A percentile compares a stretch with the other conserved stretches of the same genome.
These are phyloP conservation scores for Dolichoris vasculosae DNA, from an alignment of 1,140 invertebrate genomes.

Conservation along the genomic window DNA sequence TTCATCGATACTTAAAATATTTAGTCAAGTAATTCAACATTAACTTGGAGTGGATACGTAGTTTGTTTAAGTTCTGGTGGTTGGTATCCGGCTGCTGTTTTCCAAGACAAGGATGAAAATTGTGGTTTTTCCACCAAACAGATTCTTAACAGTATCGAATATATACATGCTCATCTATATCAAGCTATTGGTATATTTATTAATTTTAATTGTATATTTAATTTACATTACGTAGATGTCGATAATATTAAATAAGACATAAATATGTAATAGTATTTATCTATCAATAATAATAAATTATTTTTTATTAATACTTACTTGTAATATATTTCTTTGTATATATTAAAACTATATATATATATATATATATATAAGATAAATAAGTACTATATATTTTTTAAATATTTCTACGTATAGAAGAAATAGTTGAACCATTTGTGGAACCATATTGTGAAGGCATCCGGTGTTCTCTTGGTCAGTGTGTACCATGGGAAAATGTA, in stretches of 20 bases:
- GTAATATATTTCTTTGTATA: no score
- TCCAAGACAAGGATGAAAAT: slow-evolving; percentile 72
- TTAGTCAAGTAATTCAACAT: slow-evolving; percentile 54
- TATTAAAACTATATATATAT: no score
- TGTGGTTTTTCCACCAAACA: slow-evolving; percentile 73
- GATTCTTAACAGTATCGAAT: slow-evolving; percentile 73
- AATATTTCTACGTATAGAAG: slow-evolving; percentile 30
- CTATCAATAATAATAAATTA: no score
- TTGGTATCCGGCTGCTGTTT: slow-evolving; percentile 79
- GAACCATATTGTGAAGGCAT: slow-evolving; percentile 75
- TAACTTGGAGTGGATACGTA: slow-evolving; percentile 77
- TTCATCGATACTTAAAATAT: neutral
- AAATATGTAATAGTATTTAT: no score
- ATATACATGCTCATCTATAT: slow-evolving; percentile 72
- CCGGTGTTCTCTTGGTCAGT: slow-evolving; percentile 83
- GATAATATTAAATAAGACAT: no score
- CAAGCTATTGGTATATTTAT: slow-evolving; percentile 70
- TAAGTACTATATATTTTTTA: neutral
- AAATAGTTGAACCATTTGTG: neutral
- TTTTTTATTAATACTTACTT: no score
- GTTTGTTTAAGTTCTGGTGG: slow-evolving; percentile 75
- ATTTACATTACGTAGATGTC: no score
- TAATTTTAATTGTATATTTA: no score
- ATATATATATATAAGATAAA: neutral
- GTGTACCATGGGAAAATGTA: slow-evolving; percentile 77